Base-by-base conservation (phyloP, 2,888 invertebrate species). In the Linnaemya vulpina region DNA sequence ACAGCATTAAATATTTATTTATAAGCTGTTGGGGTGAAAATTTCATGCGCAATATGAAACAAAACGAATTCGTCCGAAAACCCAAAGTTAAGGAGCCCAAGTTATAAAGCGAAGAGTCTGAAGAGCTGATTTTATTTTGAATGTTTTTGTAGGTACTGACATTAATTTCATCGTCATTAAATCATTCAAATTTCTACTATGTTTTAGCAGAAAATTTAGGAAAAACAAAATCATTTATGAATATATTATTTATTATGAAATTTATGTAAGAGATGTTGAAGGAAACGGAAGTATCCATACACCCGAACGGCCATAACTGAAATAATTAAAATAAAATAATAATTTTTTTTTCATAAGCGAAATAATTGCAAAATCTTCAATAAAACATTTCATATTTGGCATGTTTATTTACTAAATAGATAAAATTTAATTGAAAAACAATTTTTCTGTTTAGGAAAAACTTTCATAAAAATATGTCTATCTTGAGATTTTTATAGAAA, bases 241-340 rank as follows among this genome's bases (percentile, higher is more conserved):
- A 20, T 55, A 49, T n/a, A n/a, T n/a, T n/a, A n/a, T n/a, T n/a
- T n/a, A n/a, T n/a, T n/a, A n/a, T n/a, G n/a, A 63, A 65, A 25
- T 20, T 55, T 68, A 78, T 68, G 35, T 46, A 49, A 35, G 60
- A 74, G 55, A 62, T 78, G 81, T 53, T 73, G 25, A 53, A 67
- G 76, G 73, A 84, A 84, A 62, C 84, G 84, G 83, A 83, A 71
- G 55, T 74, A 55, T 46, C n/a, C 30, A 49, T 62, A 68, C 77
- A 62, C 67, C n/a, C n/a, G 53, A 38, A 25, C 71, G 67, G 51
- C 8, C 35, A 35, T n/a, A 63, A 77, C 67, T 67, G 73, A 22
- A 68, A 68, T 22, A 74, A 67, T 67, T 22, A 35, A 49, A 60
- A 17, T 60, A 68, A 20, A 22, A 60, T 13, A 1, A 60, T 25